Evolutionary conservation across 2,113 vertebrate species (phyloP).

Genomic region (Aythya baeri): DNA sequence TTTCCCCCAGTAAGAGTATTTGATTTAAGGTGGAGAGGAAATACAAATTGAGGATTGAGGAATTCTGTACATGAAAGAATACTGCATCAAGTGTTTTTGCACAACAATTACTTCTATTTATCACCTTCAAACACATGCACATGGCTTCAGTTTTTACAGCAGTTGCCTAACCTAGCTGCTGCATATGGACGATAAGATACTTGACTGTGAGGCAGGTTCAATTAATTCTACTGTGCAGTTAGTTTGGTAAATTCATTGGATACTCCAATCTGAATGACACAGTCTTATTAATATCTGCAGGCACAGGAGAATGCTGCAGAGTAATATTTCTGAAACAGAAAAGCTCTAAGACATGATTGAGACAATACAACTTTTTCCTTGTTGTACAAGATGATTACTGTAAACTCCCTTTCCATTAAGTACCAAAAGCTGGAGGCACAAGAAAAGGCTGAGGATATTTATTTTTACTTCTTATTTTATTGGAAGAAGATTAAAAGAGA

Average conservation of each 20-base stretch:
- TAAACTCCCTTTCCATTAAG: neutral
- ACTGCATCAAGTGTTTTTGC: neutral
- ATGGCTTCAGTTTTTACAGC: neutral
- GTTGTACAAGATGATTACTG: conserved; percentile 9
- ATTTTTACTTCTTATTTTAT: neutral
- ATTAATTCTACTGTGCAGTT: conserved; percentile 34
- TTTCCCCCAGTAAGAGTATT: neutral
- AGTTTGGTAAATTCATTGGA: conserved; percentile 21
- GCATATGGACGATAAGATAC: neutral
- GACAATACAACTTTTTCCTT: neutral
- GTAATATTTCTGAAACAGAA: conserved; percentile 12
- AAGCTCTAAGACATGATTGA: neutral
- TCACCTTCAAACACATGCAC: neutral
- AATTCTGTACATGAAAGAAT: neutral
- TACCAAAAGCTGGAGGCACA: neutral
- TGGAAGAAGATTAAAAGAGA: neutral
- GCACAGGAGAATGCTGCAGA: conserved; percentile 1
- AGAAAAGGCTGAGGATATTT: neutral
- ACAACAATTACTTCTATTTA: conserved; percentile 18
- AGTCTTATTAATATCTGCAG: conserved; percentile 28
- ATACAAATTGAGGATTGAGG: neutral
- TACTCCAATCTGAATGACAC: neutral
- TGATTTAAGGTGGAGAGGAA: neutral
- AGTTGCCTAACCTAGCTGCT: conserved; percentile 14
- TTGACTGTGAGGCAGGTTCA: neutral